These are phyloP conservation scores for Colletes gigas DNA, from an alignment of 1,140 invertebrate species.

Conservation along the genomic window DNA sequence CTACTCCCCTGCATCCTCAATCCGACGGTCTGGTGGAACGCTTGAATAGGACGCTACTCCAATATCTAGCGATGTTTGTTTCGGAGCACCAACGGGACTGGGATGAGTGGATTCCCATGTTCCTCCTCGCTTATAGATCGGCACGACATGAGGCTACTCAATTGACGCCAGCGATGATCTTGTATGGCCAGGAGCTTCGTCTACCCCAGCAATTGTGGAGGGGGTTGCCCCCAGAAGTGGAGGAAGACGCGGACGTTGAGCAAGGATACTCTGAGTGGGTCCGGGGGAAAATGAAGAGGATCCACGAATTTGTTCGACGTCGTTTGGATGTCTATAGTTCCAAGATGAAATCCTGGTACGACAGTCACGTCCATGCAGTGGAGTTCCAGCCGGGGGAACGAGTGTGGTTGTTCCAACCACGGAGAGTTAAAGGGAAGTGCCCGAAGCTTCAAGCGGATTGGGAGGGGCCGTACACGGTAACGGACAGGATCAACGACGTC, in stretches of 20 bases:
- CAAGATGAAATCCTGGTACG: neutral
- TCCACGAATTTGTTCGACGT: no score
- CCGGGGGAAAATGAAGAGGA: neutral
- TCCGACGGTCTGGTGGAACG: no score
- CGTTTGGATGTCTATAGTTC: neutral
- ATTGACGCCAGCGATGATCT: no score
- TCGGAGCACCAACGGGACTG: neutral
- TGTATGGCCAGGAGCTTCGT: neutral
- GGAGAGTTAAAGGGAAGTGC: neutral
- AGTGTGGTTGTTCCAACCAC: neutral
- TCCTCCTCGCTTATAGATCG: neutral
- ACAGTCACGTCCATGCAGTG: no score
- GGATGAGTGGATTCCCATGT: conserved; percentile 1
- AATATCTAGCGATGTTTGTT: neutral
- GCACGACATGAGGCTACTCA: no score
- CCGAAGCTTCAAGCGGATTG: neutral
- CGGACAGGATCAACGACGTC: neutral
- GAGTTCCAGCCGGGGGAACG: no score
- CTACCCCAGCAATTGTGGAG: neutral
- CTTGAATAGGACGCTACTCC: no score
- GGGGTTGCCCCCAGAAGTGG: neutral
- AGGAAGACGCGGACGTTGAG: neutral
- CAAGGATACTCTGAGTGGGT: neutral
- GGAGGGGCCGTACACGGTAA: neutral
- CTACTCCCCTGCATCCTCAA: neutral